Conservation (phyloP, 2,113 vertebrate genomes). For the Odobenus rosmarus region DNA sequence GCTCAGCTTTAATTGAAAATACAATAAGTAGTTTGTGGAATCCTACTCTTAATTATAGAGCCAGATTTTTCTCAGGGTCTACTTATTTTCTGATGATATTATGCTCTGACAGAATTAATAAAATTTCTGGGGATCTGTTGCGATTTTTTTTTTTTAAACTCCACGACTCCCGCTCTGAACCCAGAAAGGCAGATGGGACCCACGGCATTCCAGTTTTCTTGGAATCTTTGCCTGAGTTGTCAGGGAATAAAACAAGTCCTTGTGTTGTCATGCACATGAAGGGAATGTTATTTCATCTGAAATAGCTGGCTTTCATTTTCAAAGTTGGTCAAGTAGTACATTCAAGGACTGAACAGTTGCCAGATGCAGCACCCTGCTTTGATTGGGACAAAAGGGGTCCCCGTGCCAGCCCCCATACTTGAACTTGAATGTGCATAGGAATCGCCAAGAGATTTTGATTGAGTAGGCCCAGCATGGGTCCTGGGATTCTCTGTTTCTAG, state of each 20-base stretch:
- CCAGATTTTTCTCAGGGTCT: conserved; percentile 40
- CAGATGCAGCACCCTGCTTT: background rate
- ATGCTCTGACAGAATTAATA: conserved; percentile 43
- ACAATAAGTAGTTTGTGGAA: conserved; percentile 58
- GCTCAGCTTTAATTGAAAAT: conserved; percentile 70
- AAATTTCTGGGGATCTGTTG: conserved; percentile 5
- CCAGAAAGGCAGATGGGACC: background rate
- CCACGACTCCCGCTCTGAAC: background rate
- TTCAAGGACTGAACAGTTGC: background rate
- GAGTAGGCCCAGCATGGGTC: background rate
- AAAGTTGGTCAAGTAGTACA: background rate
- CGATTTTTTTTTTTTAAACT: background rate
- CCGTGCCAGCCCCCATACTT: background rate
- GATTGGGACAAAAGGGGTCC: background rate
- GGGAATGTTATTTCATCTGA: background rate
- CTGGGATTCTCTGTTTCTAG: background rate
- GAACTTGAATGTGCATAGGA: background rate
- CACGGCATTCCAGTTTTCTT: background rate
- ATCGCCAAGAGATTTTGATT: background rate
- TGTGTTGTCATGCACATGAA: background rate
- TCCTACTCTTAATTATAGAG: conserved; percentile 61
- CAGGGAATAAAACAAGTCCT: background rate
- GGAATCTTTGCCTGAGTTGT: background rate
- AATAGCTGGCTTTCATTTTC: conserved; percentile 1
- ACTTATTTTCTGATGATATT: conserved; percentile 48